Percentiles rank a stretch among this genome's conserved stretches.
phyloP scores from a whole-genome alignment of 2,888 invertebrate genomes.

The Caenorhabditis becei region DNA sequence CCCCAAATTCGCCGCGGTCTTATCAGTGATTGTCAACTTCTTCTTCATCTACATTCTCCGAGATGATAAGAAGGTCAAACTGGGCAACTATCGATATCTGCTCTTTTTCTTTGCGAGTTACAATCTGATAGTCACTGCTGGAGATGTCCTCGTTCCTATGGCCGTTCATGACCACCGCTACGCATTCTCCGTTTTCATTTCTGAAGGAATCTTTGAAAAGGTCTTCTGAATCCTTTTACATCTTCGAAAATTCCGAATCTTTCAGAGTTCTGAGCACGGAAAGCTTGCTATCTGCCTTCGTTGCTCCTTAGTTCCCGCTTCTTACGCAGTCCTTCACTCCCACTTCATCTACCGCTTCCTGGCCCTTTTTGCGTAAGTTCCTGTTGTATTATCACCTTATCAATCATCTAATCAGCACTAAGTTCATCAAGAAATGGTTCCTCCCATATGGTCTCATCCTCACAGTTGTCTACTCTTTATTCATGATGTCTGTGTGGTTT shows the following conservation, averaged over 20 bases:
- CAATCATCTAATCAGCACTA: not conserved
- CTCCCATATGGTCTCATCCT: conserved; percentile 3
- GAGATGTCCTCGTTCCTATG: too few relatives aligned
- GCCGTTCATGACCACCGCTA: conserved; percentile 5
- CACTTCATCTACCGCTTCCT: conserved; percentile 19
- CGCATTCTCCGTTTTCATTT: conserved; percentile 34
- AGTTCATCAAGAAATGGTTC: not conserved
- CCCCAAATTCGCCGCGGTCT: conserved; percentile 22
- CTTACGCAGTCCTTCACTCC: conserved; percentile 19
- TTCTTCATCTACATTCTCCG: conserved; percentile 22
- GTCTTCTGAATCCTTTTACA: too few relatives aligned
- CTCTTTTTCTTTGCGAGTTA: conserved; percentile 10
- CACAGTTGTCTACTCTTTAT: not conserved
- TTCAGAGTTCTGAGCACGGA: not conserved
- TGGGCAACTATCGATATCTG: conserved; percentile 33
- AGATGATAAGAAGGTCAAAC: conserved; percentile 23
- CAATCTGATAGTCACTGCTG: too few relatives aligned
- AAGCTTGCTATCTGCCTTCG: not conserved
- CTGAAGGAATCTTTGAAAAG: conserved; percentile 46
- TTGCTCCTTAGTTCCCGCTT: conserved; percentile 5
- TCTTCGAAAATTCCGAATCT: too few relatives aligned
- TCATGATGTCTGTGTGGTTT: conserved; percentile 11
- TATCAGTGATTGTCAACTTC: conserved; percentile 18
- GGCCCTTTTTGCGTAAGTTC: conserved; percentile 1
- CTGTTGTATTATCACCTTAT: too few relatives aligned